These are phyloP conservation scores for Oxytorus armatus DNA, from an alignment of 2,888 invertebrate genomes.

Conservation along the genomic window DNA sequence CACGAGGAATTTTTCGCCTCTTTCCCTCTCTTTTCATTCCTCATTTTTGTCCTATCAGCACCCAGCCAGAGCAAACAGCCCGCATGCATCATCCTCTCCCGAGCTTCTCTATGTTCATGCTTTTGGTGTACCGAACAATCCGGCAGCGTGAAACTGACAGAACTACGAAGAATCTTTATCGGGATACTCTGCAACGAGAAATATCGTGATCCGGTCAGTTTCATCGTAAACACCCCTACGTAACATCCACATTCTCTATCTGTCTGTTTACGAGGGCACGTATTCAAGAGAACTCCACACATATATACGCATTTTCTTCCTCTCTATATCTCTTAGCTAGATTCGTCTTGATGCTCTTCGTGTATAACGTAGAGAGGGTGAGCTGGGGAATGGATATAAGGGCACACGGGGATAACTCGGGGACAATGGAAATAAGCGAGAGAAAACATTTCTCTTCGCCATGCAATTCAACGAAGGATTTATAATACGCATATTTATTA, in stretches of 20 bases:
- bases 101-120: neutral
- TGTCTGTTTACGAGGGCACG: constrained; percentile 37
- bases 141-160: constrained; percentile 16
- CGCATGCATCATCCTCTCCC: constrained; percentile 50
- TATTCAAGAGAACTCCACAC: neutral
- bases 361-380: neutral
- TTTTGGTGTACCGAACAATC: constrained; percentile 1
- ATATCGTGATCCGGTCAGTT: neutral
- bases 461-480: constrained; percentile 35
- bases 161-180: neutral
- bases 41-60: too few relatives aligned
- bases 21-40: constrained; percentile 38
- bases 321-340: too few relatives aligned
- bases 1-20: constrained; percentile 59
- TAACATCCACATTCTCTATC: neutral
- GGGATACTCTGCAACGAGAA: neutral
- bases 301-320: constrained; percentile 4
- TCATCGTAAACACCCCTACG: neutral
- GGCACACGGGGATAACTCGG: constrained; percentile 14
- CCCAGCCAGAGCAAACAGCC: constrained; percentile 50
- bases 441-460: constrained; percentile 37
- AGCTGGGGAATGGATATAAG: constrained; percentile 31
- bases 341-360: constrained; percentile 6
- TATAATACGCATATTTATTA: constrained; percentile 60
- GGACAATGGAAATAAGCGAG: constrained; percentile 40